Conservation (phyloP, 2,888 invertebrate genomes). For the Eremobia ochroleuca region DNA sequence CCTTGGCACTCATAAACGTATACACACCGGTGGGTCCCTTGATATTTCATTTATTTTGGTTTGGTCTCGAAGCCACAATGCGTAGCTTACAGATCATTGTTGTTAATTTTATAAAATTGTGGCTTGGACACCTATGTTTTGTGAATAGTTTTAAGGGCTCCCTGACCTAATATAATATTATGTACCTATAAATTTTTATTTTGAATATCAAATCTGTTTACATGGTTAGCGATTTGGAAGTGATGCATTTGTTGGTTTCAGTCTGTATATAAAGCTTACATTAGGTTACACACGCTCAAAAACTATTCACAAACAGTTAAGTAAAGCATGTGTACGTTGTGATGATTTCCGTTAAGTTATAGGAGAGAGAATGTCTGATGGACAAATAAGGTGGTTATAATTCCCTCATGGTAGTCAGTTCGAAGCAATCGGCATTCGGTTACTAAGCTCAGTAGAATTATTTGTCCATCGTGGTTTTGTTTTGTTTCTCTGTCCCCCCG, state of each 20-base stretch:
- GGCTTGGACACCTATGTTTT: slow-evolving; percentile 89
- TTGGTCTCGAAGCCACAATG: slow-evolving; percentile 89
- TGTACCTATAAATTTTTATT: slow-evolving; percentile 45
- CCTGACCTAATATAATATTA: slow-evolving; percentile 73
- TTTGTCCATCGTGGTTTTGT: slow-evolving; percentile 91
- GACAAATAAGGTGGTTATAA: slow-evolving; percentile 87
- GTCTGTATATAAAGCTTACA: slow-evolving; percentile 55
- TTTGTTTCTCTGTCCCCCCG: slow-evolving; percentile 91
- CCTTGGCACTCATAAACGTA: slow-evolving; percentile 95
- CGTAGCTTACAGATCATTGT: slow-evolving; percentile 51
- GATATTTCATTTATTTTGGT: slow-evolving; percentile 86
- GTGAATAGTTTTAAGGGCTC: slow-evolving; percentile 91
- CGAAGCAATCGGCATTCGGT: slow-evolving; percentile 69
- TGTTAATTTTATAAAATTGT: slow-evolving; percentile 72
- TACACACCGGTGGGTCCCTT: slow-evolving; percentile 93
- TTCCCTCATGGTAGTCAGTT: slow-evolving; percentile 87
- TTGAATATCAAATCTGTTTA: slow-evolving; percentile 49
- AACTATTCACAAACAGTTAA: slow-evolving; percentile 91
- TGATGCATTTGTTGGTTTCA: slow-evolving; percentile 61
- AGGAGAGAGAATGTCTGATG: slow-evolving; percentile 89
- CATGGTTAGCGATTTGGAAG: slow-evolving; percentile 82
- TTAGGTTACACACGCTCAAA: slow-evolving; percentile 89
- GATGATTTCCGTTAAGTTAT: slow-evolving; percentile 85
- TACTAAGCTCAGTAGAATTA: slow-evolving; percentile 78
- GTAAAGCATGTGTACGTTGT: slow-evolving; percentile 91